Evolutionary conservation across 2,797 vertebrate genomes (phyloP).

Genomic region (Oryzias dopingdopingensis): DNA sequence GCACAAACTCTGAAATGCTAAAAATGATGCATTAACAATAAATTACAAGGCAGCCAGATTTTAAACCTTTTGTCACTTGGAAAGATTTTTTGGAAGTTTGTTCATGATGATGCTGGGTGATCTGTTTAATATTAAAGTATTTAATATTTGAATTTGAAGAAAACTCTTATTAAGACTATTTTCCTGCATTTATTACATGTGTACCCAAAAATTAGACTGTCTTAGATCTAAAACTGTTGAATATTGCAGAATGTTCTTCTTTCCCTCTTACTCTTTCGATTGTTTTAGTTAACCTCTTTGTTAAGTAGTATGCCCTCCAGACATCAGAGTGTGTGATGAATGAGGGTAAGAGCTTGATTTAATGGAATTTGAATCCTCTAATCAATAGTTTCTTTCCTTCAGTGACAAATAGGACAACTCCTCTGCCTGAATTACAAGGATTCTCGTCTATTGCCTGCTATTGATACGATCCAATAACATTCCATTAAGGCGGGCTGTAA

Average conservation of each 20-base stretch:
- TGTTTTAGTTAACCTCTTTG: slow-evolving; percentile 36
- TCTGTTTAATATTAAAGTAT: slow-evolving; percentile 59
- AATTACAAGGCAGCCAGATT: not conserved
- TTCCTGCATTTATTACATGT: not conserved
- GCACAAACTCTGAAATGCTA: not conserved
- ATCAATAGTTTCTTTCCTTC: slow-evolving; percentile 76
- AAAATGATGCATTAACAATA: not conserved
- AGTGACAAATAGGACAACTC: slow-evolving; percentile 73
- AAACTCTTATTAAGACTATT: slow-evolving; percentile 65
- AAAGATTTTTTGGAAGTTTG: not conserved
- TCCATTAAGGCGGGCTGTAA: slow-evolving; percentile 67
- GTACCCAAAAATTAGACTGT: not conserved
- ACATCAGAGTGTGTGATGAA: slow-evolving; percentile 65
- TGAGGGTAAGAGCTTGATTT: slow-evolving; percentile 57
- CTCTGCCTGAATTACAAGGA: slow-evolving; percentile 67
- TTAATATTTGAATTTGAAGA: slow-evolving; percentile 44
- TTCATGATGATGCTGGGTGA: slow-evolving; percentile 53
- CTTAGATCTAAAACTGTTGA: slow-evolving; percentile 16
- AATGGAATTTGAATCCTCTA: slow-evolving; percentile 77
- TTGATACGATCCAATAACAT: slow-evolving; percentile 74
- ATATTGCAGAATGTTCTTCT: not conserved
- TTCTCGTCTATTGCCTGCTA: slow-evolving; percentile 64
- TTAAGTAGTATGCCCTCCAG: slow-evolving; percentile 47
- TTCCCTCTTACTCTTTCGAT: not conserved
- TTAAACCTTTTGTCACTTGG: not conserved